Evolutionary conservation across 2,797 vertebrate species (phyloP).

Genomic region (Coilia nasus): DNA sequence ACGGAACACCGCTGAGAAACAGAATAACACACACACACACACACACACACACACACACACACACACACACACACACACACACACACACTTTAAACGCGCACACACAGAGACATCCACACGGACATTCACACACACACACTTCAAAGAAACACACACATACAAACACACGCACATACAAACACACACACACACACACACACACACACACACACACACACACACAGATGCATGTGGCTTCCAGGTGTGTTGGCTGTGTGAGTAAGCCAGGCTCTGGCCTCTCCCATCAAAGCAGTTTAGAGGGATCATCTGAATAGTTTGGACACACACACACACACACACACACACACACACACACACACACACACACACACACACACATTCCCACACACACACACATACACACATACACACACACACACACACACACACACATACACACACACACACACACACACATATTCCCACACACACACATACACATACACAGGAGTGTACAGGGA

Average conservation of each 20-base stretch:
- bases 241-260: neutral
- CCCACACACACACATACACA: too few species aligned
- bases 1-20: neutral
- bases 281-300: neutral
- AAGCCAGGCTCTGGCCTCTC: neutral
- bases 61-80: neutral
- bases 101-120: neutral
- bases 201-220: slow-evolving; percentile 6
- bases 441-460: too few species aligned
- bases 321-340: too few species aligned
- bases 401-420: too few species aligned
- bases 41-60: neutral
- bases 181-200: neutral
- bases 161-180: neutral
- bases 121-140: neutral
- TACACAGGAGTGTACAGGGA: neutral
- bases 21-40: neutral
- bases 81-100: neutral
- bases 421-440: too few species aligned
- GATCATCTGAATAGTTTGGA: too few species aligned
- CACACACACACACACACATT: too few species aligned
- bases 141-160: neutral
- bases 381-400: too few species aligned
- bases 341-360: too few species aligned
- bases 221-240: neutral